Conservation (phyloP, 2,113 vertebrate genomes). For the Larimichthys crocea region DNA sequence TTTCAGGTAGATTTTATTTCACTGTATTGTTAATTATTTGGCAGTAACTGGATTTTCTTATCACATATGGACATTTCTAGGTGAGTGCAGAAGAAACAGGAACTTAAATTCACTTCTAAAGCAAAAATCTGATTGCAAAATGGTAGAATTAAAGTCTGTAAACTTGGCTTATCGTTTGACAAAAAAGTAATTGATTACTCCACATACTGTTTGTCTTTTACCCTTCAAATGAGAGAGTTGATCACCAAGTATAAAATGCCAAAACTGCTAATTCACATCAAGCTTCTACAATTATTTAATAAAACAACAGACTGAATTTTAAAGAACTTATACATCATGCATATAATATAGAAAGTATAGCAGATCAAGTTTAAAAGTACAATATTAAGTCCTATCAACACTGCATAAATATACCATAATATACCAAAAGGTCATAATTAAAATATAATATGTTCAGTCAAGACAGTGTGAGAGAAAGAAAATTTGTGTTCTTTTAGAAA, state of each 20-base stretch:
- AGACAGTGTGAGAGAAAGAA: neutral
- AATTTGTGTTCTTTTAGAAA: neutral
- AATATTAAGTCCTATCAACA: neutral
- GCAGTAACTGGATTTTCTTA: neutral
- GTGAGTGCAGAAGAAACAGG: neutral
- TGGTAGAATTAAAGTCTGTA: neutral
- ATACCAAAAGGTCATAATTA: neutral
- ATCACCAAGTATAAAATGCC: too few relatives aligned
- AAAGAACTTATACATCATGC: neutral
- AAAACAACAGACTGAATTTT: neutral
- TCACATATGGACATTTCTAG: neutral
- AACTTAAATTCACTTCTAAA: too few relatives aligned
- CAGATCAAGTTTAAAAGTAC: neutral
- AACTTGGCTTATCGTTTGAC: neutral
- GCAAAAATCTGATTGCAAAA: neutral
- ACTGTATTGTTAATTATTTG: neutral
- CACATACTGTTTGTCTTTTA: neutral
- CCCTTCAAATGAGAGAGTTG: neutral
- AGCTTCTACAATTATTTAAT: neutral
- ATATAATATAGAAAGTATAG: too few relatives aligned
- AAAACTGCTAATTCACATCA: neutral
- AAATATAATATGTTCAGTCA: neutral
- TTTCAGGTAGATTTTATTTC: slow-evolving; percentile 3
- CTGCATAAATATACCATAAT: neutral
- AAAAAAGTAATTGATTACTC: neutral